Base-by-base conservation (phyloP, 2,888 invertebrate genomes). In the Anoplius nigerrimus region DNA sequence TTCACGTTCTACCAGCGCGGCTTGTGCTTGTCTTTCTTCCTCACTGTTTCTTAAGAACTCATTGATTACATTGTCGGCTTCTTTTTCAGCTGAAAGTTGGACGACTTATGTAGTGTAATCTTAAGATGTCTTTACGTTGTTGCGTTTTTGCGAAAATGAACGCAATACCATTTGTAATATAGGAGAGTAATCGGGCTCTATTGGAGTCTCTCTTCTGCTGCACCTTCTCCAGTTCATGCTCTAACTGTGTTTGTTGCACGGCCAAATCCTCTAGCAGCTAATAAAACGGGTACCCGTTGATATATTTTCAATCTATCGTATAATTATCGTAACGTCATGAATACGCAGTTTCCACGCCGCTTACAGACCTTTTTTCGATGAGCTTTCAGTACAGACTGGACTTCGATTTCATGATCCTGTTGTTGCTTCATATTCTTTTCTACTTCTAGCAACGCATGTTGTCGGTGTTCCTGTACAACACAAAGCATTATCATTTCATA, bases 191-290 rank as follows among this genome's bases (percentile, higher is more conserved):
- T 65, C 83, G 80, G 21, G 79, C 66, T 71, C 86, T 81, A 66
- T 88, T 87, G 4, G 76, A 83, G 84, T 95, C 94, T 87, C 91
- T 92, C 75, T 91, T 90, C 83, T 91, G 92, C 79, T 95, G 95
- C 66, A 94, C 90, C 89, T 92, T 93, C 68, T 91, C 91, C 74
- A 95, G 91, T 88, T 94, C 92, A 72, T 89, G 89, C 83, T 94
- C 94, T 51, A 94, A 88, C 81, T 92, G 91, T 66, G 90, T 90
- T 88, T 94, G 94, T 82, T 94, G 92, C 82, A 91, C 85, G 62
- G 92, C 89, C 75, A 94, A 89, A 82, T 91, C 89, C 74, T 89
- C 90, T 74, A 91, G 79, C 34, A 92, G 87, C 91, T 91, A 57
- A 2, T 42, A 21, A 67, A 55, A 18, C 53, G 21, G 46, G 34